Percentiles rank a stretch among this genome's conserved stretches.
These are phyloP conservation scores for Phoxinus phoxinus DNA, from an alignment of 2,113 vertebrate species.

Conservation along the genomic window DNA sequence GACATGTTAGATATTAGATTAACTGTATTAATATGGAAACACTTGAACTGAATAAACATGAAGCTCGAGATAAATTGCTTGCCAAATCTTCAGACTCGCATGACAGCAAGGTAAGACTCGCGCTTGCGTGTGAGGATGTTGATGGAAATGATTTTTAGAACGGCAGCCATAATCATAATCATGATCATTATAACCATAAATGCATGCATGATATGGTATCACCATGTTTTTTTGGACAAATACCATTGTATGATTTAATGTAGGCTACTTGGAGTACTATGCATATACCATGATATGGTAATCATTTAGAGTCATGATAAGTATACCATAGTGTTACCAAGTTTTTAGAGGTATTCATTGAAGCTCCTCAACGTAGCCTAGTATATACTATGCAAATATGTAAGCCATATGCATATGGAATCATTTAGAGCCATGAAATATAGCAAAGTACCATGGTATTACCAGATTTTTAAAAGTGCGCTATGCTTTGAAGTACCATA, in stretches of 20 bases:
- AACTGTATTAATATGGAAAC: constrained; percentile 76
- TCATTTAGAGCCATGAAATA: background rate
- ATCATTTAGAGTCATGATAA: background rate
- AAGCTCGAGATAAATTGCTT: constrained; percentile 63
- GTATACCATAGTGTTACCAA: background rate
- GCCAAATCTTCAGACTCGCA: constrained; percentile 9
- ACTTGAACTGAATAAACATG: constrained; percentile 73
- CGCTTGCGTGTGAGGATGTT: background rate
- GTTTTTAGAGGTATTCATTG: background rate
- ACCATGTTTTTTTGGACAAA: background rate
- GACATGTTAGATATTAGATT: constrained; percentile 74
- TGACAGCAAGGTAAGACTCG: constrained; percentile 18
- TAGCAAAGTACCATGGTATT: background rate
- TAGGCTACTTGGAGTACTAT: background rate
- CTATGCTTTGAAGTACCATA: background rate
- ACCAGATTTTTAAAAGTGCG: background rate
- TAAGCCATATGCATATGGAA: background rate
- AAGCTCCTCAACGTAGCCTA: background rate
- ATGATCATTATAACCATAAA: background rate
- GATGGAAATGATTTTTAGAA: constrained; percentile 22
- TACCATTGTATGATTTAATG: background rate
- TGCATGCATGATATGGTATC: background rate
- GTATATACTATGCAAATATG: background rate
- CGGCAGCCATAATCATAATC: background rate
- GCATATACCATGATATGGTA: background rate